These are phyloP conservation scores for Lamellibrachia satsuma DNA, from an alignment of 2,888 invertebrate species.

Conservation along the genomic window DNA sequence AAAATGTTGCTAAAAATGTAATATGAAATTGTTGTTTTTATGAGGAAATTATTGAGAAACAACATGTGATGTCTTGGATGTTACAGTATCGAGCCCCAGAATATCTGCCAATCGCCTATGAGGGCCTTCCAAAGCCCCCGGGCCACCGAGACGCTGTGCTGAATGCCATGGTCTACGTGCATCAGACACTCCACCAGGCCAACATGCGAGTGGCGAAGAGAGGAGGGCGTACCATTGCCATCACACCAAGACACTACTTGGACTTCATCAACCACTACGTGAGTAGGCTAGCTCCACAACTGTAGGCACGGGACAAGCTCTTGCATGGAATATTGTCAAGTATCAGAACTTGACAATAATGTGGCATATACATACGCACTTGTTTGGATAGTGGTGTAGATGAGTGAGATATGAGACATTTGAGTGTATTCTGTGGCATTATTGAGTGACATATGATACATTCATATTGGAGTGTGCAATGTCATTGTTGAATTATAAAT, in stretches of 20 bases:
- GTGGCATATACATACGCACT: too few relatives aligned
- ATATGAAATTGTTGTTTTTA: neutral
- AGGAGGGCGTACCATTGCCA: slow-evolving; percentile 94
- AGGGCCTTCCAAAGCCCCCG: slow-evolving; percentile 71
- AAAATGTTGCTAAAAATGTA: neutral
- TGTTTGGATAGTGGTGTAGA: too few relatives aligned
- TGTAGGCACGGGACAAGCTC: too few relatives aligned
- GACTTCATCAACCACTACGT: slow-evolving; percentile 99
- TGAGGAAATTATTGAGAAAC: neutral
- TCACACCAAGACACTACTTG: slow-evolving; percentile 96
- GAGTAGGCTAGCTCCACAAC: slow-evolving; percentile 44
- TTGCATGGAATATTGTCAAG: too few relatives aligned
- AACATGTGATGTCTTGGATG: neutral
- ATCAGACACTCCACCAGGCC: slow-evolving; percentile 94
- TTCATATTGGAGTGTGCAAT: too few relatives aligned
- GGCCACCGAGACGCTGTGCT: slow-evolving; percentile 95
- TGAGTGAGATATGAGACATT: too few relatives aligned
- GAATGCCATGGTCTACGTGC: slow-evolving; percentile 97
- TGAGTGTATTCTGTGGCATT: too few relatives aligned
- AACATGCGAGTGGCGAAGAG: slow-evolving; percentile 88
- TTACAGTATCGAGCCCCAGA: slow-evolving; percentile 83
- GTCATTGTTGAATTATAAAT: neutral
- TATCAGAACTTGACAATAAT: too few relatives aligned
- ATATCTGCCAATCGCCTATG: slow-evolving; percentile 88
- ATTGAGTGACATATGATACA: too few relatives aligned